Conservation (phyloP, 2,888 invertebrate species). For the Sinhomidia bicolor region DNA sequence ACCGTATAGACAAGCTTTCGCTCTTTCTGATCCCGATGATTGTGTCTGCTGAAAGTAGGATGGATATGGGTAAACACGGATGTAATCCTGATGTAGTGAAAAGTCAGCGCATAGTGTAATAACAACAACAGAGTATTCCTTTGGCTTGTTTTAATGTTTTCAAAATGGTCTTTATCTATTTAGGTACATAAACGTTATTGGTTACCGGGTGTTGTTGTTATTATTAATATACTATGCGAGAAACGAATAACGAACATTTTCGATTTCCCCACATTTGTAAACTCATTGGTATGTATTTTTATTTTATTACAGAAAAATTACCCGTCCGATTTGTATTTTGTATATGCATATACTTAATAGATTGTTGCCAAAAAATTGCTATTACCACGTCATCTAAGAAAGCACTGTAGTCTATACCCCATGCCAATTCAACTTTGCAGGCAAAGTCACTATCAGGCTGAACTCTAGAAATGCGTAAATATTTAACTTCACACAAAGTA, state of each 20-base stretch:
- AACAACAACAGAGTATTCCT: not conserved
- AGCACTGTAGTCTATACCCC: not conserved
- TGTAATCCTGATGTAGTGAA: not conserved
- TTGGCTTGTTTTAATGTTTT: not conserved
- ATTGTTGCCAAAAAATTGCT: constrained; percentile 2
- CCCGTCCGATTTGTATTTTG: not conserved
- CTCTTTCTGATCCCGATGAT: constrained; percentile 31
- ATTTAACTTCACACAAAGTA: not conserved
- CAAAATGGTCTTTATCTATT: not conserved
- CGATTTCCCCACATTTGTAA: not conserved
- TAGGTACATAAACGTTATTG: not conserved
- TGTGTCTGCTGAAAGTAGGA: not conserved
- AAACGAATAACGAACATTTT: not conserved
- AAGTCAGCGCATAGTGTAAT: not conserved
- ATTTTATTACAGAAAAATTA: not conserved
- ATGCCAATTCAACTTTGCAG: not conserved
- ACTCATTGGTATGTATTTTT: too few species aligned
- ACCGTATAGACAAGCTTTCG: constrained; percentile 26
- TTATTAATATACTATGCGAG: not conserved
- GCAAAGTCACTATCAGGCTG: not conserved
- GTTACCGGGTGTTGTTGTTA: too few species aligned
- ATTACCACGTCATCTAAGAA: not conserved
- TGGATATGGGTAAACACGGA: not conserved
- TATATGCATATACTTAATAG: not conserved
- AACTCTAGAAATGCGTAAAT: constrained; percentile 4